Conservation (phyloP, 2,888 invertebrate genomes). For the Acronicta psi region DNA sequence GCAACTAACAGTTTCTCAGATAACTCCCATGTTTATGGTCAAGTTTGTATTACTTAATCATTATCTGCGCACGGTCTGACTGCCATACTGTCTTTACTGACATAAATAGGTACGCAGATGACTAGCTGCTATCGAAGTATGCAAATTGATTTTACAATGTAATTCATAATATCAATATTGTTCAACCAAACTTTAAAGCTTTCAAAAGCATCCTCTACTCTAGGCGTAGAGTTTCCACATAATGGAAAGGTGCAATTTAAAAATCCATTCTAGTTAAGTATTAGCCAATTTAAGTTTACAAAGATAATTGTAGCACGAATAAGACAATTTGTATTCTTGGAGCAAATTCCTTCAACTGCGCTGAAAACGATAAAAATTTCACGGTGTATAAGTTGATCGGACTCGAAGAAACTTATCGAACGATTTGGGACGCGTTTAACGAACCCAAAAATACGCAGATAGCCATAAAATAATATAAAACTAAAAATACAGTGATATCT, state of each 20-base stretch:
- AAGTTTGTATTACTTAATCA: conserved; percentile 38
- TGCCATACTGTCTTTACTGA: conserved; percentile 26
- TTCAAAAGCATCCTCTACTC: background rate
- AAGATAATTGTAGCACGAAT: background rate
- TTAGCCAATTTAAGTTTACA: background rate
- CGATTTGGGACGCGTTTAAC: conserved; percentile 42
- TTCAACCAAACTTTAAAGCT: background rate
- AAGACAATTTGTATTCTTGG: background rate
- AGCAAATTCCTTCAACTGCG: background rate
- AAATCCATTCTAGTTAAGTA: no score
- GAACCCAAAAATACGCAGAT: conserved; percentile 44
- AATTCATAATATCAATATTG: conserved; percentile 2
- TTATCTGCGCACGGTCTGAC: conserved; percentile 36
- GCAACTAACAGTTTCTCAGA: conserved; percentile 40
- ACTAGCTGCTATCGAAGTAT: conserved; percentile 13
- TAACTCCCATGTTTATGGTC: conserved; percentile 49
- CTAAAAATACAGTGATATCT: conserved; percentile 55
- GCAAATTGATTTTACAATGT: conserved; percentile 15
- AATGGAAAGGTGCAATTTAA: no score
- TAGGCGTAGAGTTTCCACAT: no score
- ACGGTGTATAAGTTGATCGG: background rate
- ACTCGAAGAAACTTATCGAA: conserved; percentile 12
- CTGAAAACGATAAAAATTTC: conserved; percentile 1
- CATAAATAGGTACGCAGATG: conserved; percentile 12
- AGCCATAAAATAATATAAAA: conserved; percentile 52